These are phyloP conservation scores for Isurus oxyrinchus DNA, from an alignment of 2,113 vertebrate genomes.

Conservation along the genomic window DNA sequence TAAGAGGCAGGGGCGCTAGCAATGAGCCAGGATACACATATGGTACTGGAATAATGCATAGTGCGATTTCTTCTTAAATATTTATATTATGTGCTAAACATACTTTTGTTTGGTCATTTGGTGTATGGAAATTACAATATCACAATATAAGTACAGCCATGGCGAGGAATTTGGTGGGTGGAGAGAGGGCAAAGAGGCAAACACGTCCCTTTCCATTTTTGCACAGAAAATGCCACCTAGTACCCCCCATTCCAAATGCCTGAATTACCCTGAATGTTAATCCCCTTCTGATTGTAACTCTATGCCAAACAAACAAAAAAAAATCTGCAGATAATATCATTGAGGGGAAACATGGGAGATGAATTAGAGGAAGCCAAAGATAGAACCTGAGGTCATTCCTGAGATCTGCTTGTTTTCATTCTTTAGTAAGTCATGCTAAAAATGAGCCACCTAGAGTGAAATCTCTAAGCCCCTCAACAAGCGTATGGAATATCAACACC, in stretches of 20 bases:
- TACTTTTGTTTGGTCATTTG: neutral
- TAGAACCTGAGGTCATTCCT: neutral
- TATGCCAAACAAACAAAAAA: neutral
- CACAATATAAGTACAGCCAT: too few relatives aligned
- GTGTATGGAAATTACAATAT: neutral
- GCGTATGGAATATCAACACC: neutral
- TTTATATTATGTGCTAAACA: neutral
- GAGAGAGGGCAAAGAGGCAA: neutral
- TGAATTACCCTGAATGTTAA: neutral
- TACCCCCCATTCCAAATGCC: neutral
- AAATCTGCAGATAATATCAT: neutral
- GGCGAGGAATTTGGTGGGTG: too few relatives aligned
- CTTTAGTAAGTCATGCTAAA: neutral
- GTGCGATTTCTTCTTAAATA: neutral
- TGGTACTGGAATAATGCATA: neutral
- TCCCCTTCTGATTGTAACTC: neutral
- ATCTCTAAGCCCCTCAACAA: neutral
- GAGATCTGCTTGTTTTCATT: neutral
- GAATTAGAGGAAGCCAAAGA: neutral
- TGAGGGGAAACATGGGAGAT: neutral
- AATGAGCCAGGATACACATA: neutral
- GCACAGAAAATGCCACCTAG: neutral
- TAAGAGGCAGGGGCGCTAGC: neutral
- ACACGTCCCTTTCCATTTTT: neutral
- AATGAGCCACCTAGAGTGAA: neutral